These are phyloP conservation scores for Osmerus eperlanus DNA, from an alignment of 2,113 vertebrate genomes.

Conservation along the genomic window DNA sequence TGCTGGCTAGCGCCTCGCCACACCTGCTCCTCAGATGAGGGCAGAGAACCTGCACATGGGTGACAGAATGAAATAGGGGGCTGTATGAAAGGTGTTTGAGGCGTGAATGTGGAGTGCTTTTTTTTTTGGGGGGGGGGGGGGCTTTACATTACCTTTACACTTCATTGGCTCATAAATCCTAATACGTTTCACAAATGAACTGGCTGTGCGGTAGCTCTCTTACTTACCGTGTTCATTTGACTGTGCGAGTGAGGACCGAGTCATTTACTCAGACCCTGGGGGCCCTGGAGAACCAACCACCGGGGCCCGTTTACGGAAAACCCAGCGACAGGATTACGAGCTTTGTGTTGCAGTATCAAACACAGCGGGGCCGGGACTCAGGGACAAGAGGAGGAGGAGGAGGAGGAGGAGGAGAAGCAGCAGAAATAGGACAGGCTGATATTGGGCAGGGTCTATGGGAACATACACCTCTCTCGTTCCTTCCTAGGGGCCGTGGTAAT, in stretches of 20 bases:
- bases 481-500: no score
- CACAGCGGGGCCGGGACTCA: neutral
- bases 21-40: neutral
- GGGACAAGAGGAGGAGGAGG: neutral
- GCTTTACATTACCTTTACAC: no score
- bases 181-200: constrained; percentile 68
- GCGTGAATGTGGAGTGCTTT: no score
- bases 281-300: constrained; percentile 30
- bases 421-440: no score
- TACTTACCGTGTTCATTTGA: constrained; percentile 57
- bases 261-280: constrained; percentile 51
- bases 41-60: neutral
- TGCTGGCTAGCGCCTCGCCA: neutral
- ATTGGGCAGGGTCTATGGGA: no score
- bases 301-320: constrained; percentile 51
- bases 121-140: no score
- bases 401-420: neutral
- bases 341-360: constrained; percentile 9
- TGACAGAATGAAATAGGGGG: neutral
- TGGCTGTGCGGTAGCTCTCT: constrained; percentile 37
- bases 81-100: neutral
- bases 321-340: constrained; percentile 52
- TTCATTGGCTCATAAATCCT: constrained; percentile 70
- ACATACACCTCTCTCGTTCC: no score
- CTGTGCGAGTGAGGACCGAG: constrained; percentile 52